A percentile compares a stretch with the other conserved stretches of the same genome.
Conservation (phyloP, 2,113 vertebrate species). For the Girardinichthys multiradiatus region DNA sequence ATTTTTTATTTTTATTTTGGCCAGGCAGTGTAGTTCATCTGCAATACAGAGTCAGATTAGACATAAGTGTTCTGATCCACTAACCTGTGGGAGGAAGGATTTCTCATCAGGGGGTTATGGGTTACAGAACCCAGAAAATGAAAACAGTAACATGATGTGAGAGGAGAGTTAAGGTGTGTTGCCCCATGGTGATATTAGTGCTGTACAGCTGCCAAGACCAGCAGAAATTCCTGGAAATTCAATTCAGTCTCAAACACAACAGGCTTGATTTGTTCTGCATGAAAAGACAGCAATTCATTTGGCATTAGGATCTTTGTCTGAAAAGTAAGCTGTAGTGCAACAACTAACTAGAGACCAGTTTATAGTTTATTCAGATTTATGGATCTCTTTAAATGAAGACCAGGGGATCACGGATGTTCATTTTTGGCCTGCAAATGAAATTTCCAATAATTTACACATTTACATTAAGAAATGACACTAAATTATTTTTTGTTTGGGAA, state of each 20-base stretch:
- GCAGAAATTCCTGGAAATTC: not conserved
- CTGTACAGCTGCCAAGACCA: not conserved
- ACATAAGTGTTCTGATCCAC: conserved; percentile 27
- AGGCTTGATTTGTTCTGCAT: not conserved
- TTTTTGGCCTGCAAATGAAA: not conserved
- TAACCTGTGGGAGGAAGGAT: conserved; percentile 19
- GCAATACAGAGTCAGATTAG: conserved; percentile 26
- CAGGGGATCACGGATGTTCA: too few species aligned
- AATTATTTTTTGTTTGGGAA: not conserved
- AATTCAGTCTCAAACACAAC: not conserved
- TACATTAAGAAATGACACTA: too few species aligned
- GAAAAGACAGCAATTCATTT: not conserved
- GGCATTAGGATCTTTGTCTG: not conserved
- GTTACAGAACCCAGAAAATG: conserved; percentile 4
- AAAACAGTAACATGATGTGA: not conserved
- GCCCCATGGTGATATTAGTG: not conserved
- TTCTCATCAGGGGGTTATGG: conserved; percentile 1
- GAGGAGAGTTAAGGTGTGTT: not conserved
- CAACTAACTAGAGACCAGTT: not conserved
- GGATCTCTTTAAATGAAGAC: not conserved
- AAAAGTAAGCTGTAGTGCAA: too few species aligned
- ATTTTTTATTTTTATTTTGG: too few species aligned
- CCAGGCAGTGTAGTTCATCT: too few species aligned
- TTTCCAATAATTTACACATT: not conserved
- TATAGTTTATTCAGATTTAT: not conserved